phyloP scores from a whole-genome alignment of 2,888 invertebrate genomes.

The Amblyjoppa proteus region DNA sequence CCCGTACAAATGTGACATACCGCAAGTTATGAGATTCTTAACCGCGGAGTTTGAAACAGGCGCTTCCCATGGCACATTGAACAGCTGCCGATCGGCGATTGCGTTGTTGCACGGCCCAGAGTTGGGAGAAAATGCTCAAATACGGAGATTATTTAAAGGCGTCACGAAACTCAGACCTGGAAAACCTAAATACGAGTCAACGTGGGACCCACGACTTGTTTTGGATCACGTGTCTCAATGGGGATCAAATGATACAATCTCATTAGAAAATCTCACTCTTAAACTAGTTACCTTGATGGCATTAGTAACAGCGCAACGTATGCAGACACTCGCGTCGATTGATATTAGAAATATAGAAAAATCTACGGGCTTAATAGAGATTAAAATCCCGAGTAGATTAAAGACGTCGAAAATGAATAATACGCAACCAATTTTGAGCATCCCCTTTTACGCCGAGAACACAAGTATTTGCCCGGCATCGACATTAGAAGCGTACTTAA shows the following conservation, averaged over 20 bases:
- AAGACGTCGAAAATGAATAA: conserved; percentile 56
- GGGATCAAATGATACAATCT: conserved; percentile 27
- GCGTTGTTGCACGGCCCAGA: not conserved
- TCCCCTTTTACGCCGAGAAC: conserved; percentile 44
- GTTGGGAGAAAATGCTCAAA: conserved; percentile 27
- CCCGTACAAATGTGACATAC: conserved; percentile 19
- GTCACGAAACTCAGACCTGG: conserved; percentile 35
- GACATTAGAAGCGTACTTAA: conserved; percentile 27
- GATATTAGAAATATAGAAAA: conserved; percentile 43
- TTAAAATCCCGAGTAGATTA: conserved; percentile 55
- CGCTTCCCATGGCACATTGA: conserved; percentile 36
- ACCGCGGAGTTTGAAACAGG: conserved; percentile 10
- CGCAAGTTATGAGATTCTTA: conserved; percentile 11
- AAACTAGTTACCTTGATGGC: conserved; percentile 54
- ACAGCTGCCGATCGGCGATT: conserved; percentile 42
- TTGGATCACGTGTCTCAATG: conserved; percentile 44
- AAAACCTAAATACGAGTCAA: conserved; percentile 54
- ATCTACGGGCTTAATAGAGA: conserved; percentile 28
- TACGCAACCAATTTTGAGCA: conserved; percentile 44
- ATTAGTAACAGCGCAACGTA: conserved; percentile 48
- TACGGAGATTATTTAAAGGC: conserved; percentile 34
- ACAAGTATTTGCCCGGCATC: conserved; percentile 30
- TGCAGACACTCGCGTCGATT: conserved; percentile 54
- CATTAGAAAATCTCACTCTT: conserved; percentile 25
- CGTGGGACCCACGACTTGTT: conserved; percentile 57